phyloP scores from a whole-genome alignment of 2,113 vertebrate genomes.

The Gadus chalcogrammus region DNA sequence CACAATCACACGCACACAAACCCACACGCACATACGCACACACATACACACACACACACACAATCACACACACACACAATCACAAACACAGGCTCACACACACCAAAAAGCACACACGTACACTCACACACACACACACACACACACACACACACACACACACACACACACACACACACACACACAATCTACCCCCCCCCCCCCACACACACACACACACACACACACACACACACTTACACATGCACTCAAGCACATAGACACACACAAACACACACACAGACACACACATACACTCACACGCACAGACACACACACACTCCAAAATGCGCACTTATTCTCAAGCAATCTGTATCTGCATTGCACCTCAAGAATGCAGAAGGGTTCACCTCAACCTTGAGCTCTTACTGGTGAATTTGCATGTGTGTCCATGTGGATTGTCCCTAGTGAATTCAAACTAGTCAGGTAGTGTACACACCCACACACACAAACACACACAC shows the following conservation, averaged over 20 bases:
- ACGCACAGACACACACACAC: conserved; percentile 6
- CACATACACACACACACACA: background rate
- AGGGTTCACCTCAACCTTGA: conserved; percentile 36
- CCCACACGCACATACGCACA: conserved; percentile 2
- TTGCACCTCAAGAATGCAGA: background rate
- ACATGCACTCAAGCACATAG: no score
- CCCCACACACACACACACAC: conserved; percentile 5
- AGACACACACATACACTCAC: no score
- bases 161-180: no score
- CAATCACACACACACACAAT: background rate
- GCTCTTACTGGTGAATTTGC: conserved; percentile 3
- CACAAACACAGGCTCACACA: no score
- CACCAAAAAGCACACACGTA: no score
- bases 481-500: conserved; percentile 8
- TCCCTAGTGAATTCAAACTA: conserved; percentile 6
- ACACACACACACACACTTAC: no score
- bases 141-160: no score
- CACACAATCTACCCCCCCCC: no score
- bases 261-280: no score
- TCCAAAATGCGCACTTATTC: background rate
- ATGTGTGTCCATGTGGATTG: conserved; percentile 22
- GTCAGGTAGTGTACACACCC: conserved; percentile 5
- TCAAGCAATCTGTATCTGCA: background rate
- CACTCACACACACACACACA: no score
- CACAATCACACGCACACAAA: background rate